A percentile compares a stretch with the other conserved stretches of the same genome.
phyloP scores from a whole-genome alignment of 64 coral and sea anemone genomes.

The Anthopleura sola region DNA sequence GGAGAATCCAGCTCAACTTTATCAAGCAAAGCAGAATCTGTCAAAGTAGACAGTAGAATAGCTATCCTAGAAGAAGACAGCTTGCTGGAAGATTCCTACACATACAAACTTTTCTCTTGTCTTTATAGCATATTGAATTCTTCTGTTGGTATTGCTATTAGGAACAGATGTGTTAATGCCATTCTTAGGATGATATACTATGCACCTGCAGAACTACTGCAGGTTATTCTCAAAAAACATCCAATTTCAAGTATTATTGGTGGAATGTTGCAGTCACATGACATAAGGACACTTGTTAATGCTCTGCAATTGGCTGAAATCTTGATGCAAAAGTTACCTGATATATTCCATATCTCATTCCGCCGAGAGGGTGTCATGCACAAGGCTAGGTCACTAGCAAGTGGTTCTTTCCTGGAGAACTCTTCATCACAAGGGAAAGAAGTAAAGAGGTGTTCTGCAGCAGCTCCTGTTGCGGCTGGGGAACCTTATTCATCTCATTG shows the following conservation, averaged over 20 bases:
- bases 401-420: conserved; percentile 55
- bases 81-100: conserved; percentile 66
- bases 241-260: conserved; percentile 94
- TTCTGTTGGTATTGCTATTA: conserved; percentile 86
- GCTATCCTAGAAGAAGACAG: conserved; percentile 76
- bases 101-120: conserved; percentile 77
- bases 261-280: conserved; percentile 92
- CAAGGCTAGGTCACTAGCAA: conserved; percentile 81
- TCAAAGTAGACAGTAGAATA: conserved; percentile 77
- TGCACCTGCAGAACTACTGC: conserved; percentile 84
- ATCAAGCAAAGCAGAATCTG: conserved; percentile 36
- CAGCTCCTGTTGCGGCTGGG: conserved; percentile 31
- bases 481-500: conserved; percentile 30
- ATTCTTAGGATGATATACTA: conserved; percentile 93
- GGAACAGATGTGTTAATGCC: conserved; percentile 88
- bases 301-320: conserved; percentile 98
- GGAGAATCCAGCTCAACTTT: conserved; percentile 56
- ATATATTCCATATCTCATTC: conserved; percentile 92
- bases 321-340: conserved; percentile 96
- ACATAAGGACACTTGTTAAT: conserved; percentile 88
- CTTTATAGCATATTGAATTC: conserved; percentile 96
- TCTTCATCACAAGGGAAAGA: conserved; percentile 35
- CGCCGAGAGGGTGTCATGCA: conserved; percentile 98
- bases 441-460: conserved; percentile 27
- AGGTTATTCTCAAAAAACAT: conserved; percentile 77